Percentiles rank a stretch among this genome's conserved stretches.
Evolutionary conservation across 2,888 invertebrate species (phyloP).

Genomic region (Adelphocoris suturalis): DNA sequence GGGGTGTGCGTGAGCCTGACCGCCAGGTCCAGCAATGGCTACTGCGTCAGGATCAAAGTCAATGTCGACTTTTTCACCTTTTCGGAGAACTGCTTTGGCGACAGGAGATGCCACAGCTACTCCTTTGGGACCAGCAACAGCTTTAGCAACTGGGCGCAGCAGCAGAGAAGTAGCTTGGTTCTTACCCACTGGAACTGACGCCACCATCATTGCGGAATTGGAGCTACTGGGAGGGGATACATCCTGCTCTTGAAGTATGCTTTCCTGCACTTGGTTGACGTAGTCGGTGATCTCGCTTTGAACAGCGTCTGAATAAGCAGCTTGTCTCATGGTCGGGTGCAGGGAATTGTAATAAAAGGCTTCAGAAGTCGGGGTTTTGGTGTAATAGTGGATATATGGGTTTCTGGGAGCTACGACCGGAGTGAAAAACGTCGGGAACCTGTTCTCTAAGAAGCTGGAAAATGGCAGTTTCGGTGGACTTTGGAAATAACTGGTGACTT

Average conservation of each 20-base stretch:
- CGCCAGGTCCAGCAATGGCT: conserved; percentile 87
- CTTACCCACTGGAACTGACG: conserved; percentile 61
- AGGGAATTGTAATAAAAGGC: conserved; percentile 67
- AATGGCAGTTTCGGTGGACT: conserved; percentile 54
- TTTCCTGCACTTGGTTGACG: conserved; percentile 71
- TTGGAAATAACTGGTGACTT: conserved; percentile 59
- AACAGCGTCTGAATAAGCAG: conserved; percentile 57
- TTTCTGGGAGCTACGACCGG: conserved; percentile 33
- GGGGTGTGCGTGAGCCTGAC: conserved; percentile 87
- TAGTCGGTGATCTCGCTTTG: conserved; percentile 70
- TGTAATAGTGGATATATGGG: conserved; percentile 66
- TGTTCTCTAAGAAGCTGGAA: conserved; percentile 54
- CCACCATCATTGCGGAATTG: conserved; percentile 64
- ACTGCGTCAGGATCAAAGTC: conserved; percentile 85
- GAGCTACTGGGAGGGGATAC: conserved; percentile 15
- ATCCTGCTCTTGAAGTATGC: conserved; percentile 67
- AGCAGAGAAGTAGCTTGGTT: conserved; percentile 76
- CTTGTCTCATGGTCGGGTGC: conserved; percentile 47
- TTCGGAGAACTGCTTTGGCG: conserved; percentile 83
- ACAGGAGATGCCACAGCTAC: conserved; percentile 86
- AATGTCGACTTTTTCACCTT: conserved; percentile 83
- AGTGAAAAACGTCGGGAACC: conserved; percentile 50
- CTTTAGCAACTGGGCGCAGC: conserved; percentile 84
- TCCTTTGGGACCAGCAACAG: conserved; percentile 84
- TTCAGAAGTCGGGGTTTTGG: conserved; percentile 66